phyloP scores from a whole-genome alignment of 2,888 invertebrate species.

The Muscina levida region DNA sequence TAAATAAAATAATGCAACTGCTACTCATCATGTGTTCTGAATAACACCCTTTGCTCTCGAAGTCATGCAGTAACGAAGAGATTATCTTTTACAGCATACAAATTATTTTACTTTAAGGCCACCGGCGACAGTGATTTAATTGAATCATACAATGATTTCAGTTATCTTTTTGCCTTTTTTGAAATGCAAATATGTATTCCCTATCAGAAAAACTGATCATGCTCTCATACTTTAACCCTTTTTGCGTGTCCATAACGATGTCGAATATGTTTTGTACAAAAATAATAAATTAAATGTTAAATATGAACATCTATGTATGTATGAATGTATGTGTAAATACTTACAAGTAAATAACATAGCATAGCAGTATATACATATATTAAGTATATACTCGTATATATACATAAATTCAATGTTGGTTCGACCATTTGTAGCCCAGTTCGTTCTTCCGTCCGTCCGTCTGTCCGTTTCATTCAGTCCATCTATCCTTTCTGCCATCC shows the following conservation, averaged over 20 bases:
- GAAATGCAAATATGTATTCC: neutral
- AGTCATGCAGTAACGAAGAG: too few species aligned
- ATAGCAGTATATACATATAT: neutral
- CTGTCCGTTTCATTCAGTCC: too few species aligned
- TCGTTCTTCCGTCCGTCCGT: neutral
- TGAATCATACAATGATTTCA: too few species aligned
- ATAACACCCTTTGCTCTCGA: too few species aligned
- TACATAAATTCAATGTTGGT: constrained; percentile 10
- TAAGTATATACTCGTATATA: neutral
- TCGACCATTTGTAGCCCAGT: constrained; percentile 12
- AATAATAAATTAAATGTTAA: constrained; percentile 60
- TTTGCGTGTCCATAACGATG: neutral
- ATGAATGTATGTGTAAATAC: neutral
- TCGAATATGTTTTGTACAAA: constrained; percentile 36
- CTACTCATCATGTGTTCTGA: too few species aligned
- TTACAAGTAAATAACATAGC: neutral
- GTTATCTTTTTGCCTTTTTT: too few species aligned
- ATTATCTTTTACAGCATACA: too few species aligned
- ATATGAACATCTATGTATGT: constrained; percentile 44
- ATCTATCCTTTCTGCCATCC: too few species aligned
- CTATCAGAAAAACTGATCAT: constrained; percentile 11
- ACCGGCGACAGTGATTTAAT: too few species aligned
- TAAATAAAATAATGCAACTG: too few species aligned
- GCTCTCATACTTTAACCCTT: neutral
- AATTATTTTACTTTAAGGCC: too few species aligned